phyloP scores from a whole-genome alignment of 2,888 invertebrate species.

The Anorthoa munda region DNA sequence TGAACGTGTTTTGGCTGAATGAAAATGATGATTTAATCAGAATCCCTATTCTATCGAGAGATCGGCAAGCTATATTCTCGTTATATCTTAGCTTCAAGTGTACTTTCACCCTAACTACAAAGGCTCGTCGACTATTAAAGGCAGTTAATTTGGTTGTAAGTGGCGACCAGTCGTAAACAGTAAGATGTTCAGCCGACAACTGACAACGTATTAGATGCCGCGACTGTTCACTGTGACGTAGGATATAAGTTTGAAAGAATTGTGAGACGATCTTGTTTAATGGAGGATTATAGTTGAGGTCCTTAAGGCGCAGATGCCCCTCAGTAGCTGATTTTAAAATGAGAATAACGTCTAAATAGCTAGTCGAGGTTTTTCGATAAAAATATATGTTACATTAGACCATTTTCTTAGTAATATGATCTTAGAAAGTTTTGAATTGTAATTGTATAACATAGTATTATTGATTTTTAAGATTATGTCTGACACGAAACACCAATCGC shows the following conservation, averaged over 20 bases:
- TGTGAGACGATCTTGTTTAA: not conserved
- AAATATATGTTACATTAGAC: too few relatives aligned
- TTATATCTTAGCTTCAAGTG: slow-evolving; percentile 21
- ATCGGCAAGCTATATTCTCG: not conserved
- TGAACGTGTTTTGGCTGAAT: too few relatives aligned
- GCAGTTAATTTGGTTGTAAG: slow-evolving; percentile 53
- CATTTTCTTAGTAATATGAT: too few relatives aligned
- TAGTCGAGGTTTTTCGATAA: too few relatives aligned
- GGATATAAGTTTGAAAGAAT: not conserved
- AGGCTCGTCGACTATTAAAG: slow-evolving; percentile 47
- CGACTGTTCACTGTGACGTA: not conserved
- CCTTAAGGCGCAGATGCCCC: not conserved
- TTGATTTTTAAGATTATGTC: too few relatives aligned
- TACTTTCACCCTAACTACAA: not conserved
- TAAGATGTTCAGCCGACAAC: slow-evolving; percentile 17
- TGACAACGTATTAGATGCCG: not conserved
- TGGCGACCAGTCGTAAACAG: slow-evolving; percentile 30
- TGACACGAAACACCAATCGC: too few relatives aligned
- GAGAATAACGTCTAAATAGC: too few relatives aligned
- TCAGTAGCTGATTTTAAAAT: too few relatives aligned
- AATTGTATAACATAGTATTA: too few relatives aligned
- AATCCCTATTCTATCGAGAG: too few relatives aligned
- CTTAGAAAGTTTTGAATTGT: too few relatives aligned
- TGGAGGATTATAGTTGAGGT: not conserved
- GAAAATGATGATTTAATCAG: too few relatives aligned